These are phyloP conservation scores for Eleutherodactylus coqui DNA, from an alignment of 2,797 vertebrate genomes.

Conservation along the genomic window DNA sequence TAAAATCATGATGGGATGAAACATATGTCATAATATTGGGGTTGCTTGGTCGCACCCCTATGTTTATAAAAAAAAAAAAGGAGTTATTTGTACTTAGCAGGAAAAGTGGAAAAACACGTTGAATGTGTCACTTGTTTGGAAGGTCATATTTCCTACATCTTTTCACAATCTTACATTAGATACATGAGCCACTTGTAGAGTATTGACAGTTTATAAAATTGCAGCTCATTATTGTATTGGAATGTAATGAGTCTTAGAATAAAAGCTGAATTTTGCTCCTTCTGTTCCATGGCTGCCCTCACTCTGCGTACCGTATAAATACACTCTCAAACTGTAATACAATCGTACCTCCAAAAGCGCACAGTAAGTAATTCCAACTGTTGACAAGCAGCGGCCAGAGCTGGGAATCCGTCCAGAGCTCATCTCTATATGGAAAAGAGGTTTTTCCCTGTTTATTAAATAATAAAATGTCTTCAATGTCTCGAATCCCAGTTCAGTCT, in stretches of 20 bases:
- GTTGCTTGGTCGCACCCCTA: too few species aligned
- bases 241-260: not conserved
- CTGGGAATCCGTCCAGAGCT: not conserved
- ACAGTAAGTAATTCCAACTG: not conserved
- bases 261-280: not conserved
- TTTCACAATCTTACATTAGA: too few species aligned
- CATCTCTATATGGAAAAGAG: not conserved
- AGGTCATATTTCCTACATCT: too few species aligned
- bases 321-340: not conserved
- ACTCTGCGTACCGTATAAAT: not conserved
- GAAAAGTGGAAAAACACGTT: too few species aligned
- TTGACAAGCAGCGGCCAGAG: not conserved
- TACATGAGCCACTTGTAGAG: too few species aligned
- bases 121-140: too few species aligned
- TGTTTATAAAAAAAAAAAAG: too few species aligned
- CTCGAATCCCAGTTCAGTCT: not conserved
- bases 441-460: not conserved
- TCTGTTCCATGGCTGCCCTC: not conserved
- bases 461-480: not conserved
- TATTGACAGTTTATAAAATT: not conserved
- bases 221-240: not conserved
- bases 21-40: too few species aligned
- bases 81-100: too few species aligned
- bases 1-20: too few species aligned
- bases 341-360: not conserved